Conservation (phyloP, 53 echinoderm and acorn worm genomes). For the Arbacia lixula region DNA sequence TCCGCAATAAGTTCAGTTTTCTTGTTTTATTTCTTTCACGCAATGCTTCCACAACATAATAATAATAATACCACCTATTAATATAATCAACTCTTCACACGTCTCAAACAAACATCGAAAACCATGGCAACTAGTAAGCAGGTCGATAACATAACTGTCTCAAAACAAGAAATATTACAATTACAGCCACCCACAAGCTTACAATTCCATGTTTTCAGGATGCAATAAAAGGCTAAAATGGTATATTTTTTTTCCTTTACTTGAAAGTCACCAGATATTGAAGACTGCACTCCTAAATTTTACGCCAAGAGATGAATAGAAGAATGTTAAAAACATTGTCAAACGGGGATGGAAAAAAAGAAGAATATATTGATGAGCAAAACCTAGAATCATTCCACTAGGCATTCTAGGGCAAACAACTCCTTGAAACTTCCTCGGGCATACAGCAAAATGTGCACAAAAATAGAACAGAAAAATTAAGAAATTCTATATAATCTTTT, state of each 20-base stretch:
- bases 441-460: conserved; percentile 3
- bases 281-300: conserved; percentile 17
- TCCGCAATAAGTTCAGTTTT: neutral
- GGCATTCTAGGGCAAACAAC: neutral
- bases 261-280: conserved; percentile 11
- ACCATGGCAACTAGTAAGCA: neutral
- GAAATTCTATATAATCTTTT: no score
- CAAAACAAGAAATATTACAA: neutral
- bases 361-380: neutral
- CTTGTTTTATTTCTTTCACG: conserved; percentile 21
- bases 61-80: conserved; percentile 40
- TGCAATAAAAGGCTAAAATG: conserved; percentile 25
- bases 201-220: neutral
- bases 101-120: neutral
- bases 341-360: neutral
- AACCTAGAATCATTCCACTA: neutral
- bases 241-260: no score
- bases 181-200: neutral
- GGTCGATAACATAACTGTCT: neutral
- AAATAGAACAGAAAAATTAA: neutral
- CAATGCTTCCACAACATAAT: conserved; percentile 33
- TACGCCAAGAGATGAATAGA: neutral
- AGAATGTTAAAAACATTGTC: neutral
- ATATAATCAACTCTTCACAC: conserved; percentile 48
- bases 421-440: no score